Conservation (phyloP, 1,140 invertebrate species). For the Zaprionus ornatus region DNA sequence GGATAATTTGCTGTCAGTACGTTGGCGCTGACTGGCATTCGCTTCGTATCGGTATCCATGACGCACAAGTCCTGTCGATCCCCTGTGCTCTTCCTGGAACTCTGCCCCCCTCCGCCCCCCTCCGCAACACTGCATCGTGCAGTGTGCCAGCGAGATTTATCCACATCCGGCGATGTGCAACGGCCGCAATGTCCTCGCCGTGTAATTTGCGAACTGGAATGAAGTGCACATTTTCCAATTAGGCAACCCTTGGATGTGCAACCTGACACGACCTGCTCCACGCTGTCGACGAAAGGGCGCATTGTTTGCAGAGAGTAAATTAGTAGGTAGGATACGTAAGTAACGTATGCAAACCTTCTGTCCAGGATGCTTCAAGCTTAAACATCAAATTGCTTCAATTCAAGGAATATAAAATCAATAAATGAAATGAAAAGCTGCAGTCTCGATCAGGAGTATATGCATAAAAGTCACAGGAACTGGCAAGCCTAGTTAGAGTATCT, state of each 20-base stretch:
- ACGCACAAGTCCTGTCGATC: neutral
- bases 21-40: conserved; percentile 1
- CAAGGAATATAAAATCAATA: too few relatives aligned
- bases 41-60: neutral
- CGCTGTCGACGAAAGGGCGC: neutral
- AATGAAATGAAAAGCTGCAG: too few relatives aligned
- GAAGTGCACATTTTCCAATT: conserved; percentile 39
- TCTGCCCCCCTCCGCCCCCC: neutral
- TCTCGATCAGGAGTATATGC: too few relatives aligned
- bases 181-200: neutral
- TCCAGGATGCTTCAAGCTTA: neutral
- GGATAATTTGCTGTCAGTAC: conserved; percentile 41
- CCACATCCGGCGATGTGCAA: conserved; percentile 3
- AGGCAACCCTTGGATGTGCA: conserved; percentile 1
- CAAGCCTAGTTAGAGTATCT: too few relatives aligned
- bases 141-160: neutral
- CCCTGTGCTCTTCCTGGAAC: neutral
- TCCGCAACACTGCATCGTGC: neutral
- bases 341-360: neutral
- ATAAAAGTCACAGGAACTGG: too few relatives aligned
- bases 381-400: neutral
- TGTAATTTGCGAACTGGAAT: neutral
- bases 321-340: neutral
- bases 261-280: neutral
- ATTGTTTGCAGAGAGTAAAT: neutral